These are phyloP conservation scores for Ammodytes marinus DNA, from an alignment of 2,113 vertebrate genomes.

Conservation along the genomic window DNA sequence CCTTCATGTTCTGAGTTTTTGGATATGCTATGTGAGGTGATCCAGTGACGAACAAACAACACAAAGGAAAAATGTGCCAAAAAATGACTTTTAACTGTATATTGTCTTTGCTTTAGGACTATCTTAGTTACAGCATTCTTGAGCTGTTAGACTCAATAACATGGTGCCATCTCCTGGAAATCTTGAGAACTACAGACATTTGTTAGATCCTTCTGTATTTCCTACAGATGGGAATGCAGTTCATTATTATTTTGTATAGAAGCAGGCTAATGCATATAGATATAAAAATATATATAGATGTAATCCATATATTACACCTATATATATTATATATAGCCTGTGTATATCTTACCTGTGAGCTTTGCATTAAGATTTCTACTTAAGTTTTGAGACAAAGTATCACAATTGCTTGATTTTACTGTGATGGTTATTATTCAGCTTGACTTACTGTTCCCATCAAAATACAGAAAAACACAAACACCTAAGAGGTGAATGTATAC, in stretches of 20 bases:
- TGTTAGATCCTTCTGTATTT: slow-evolving; percentile 77
- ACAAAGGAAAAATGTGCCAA: slow-evolving; percentile 86
- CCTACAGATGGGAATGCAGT: slow-evolving; percentile 69
- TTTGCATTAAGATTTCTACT: slow-evolving; percentile 78
- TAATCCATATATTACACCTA: neutral
- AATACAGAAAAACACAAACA: slow-evolving; percentile 49
- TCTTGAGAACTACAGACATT: slow-evolving; percentile 86
- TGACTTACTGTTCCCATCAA: slow-evolving; percentile 57
- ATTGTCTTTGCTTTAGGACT: slow-evolving; percentile 84
- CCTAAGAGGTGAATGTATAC: slow-evolving; percentile 35
- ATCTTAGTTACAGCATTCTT: slow-evolving; percentile 82
- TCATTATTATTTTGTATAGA: slow-evolving; percentile 78
- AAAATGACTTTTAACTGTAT: slow-evolving; percentile 83
- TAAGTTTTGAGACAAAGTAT: slow-evolving; percentile 73
- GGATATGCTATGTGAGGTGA: slow-evolving; percentile 74
- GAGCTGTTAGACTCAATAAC: slow-evolving; percentile 85
- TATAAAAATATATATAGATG: slow-evolving; percentile 21
- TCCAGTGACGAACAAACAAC: slow-evolving; percentile 70
- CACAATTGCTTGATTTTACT: slow-evolving; percentile 77
- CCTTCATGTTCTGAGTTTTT: slow-evolving; percentile 79
- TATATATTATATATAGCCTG: slow-evolving; percentile 48
- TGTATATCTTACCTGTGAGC: slow-evolving; percentile 63
- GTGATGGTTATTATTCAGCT: slow-evolving; percentile 58
- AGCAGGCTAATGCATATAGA: slow-evolving; percentile 44
- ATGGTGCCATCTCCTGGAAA: slow-evolving; percentile 89